Evolutionary conservation across 2,888 invertebrate genomes (phyloP), one percentile per base, ranked within the genome.

Genomic region (Tipula helvola): DNA sequence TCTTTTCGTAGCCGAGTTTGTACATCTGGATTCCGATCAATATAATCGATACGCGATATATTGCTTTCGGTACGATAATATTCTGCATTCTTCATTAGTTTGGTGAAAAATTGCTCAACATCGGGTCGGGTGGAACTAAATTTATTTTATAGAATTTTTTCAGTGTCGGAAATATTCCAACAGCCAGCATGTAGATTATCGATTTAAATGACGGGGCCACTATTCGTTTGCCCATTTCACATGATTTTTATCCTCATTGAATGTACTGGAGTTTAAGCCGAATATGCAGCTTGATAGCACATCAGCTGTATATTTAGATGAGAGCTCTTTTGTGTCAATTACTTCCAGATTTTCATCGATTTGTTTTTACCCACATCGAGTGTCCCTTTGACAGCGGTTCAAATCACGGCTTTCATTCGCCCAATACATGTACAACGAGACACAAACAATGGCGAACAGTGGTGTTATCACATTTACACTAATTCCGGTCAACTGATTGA

Each of bases 91-190:
- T 88, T 28, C 90, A 90, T 89, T 0, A 91, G 87, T 2, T 88
- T 87, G 0, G 88, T 83, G 36, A 91, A 91, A 86, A 89, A 91
- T 0, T 83, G 8, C 36, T 90, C 97, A 89, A 97, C 97, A 0
- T 93, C 93, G 0, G n/a, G n/a, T n/a, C n/a, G n/a, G 90, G 92
- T 16, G 42, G n/a, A 10, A 85, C 41, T 5, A 18, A 85, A n/a
- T 41, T 42, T 18, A 88, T 36, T 16, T 89, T 90, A n/a, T 88
- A 88, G 2, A 90, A 13, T 0, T 87, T 86, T 0, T 86, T 87
- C 0, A 92, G n/a, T 0, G 86, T n/a, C n/a, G 91, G 91, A 57
- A 90, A 89, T 1, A 89, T 87, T 28, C 89, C 89, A 16, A 89
- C 83, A 0, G 90, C 1, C 0, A 90, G 71, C 28, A 88, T 86